Evolutionary conservation across 2,888 invertebrate genomes (phyloP).

Genomic region (Dysmachus trigonus): DNA sequence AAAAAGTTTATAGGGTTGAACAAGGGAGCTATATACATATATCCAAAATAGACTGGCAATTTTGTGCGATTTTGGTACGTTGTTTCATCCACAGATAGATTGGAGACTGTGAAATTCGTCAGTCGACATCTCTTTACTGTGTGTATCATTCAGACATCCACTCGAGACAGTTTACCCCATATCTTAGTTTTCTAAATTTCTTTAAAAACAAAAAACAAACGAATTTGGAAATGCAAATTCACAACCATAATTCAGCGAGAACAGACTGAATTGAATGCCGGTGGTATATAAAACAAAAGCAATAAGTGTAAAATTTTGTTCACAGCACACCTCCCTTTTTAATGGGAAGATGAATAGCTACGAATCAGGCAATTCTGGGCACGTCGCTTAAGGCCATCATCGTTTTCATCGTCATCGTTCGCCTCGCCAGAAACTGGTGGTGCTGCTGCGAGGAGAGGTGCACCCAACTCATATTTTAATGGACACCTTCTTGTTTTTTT

Average conservation of each 20-base stretch:
- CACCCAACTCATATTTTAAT: background rate
- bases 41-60: background rate
- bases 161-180: background rate
- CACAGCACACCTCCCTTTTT: background rate
- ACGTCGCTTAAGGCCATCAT: background rate
- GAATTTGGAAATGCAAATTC: background rate
- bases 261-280: background rate
- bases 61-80: background rate
- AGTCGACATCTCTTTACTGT: background rate
- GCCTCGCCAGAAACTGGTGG: background rate
- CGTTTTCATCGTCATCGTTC: background rate
- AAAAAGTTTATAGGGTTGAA: background rate
- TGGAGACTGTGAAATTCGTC: background rate
- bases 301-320: background rate
- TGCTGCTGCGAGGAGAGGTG: background rate
- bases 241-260: background rate
- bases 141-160: background rate
- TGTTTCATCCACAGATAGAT: background rate
- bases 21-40: background rate
- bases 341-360: constrained; percentile 12
- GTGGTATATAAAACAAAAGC: background rate
- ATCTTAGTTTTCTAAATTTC: background rate
- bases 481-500: too few relatives aligned
- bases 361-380: constrained; percentile 16
- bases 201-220: background rate